These are phyloP conservation scores for Pseudochirops cupreus DNA, from an alignment of 2,797 vertebrate genomes.

Conservation along the genomic window DNA sequence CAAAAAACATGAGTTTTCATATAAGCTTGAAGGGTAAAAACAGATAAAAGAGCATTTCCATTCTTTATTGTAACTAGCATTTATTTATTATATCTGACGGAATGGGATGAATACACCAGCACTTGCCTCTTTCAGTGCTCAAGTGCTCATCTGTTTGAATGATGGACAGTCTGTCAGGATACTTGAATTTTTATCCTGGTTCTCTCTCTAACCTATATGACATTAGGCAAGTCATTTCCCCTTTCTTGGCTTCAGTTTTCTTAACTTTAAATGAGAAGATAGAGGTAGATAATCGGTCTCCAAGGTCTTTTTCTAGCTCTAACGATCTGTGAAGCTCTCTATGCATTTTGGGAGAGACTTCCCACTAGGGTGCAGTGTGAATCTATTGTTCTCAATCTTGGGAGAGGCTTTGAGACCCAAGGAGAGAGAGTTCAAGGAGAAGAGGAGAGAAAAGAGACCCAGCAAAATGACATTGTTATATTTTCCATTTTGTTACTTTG, in stretches of 20 bases:
- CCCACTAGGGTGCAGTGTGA: background rate
- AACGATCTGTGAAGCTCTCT: background rate
- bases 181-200: background rate
- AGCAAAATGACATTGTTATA: background rate
- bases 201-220: background rate
- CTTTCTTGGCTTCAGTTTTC: background rate
- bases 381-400: background rate
- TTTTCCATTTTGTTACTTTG: background rate
- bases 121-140: background rate
- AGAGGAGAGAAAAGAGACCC: background rate
- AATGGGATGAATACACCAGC: background rate
- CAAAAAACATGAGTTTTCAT: background rate
- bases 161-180: background rate
- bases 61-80: background rate
- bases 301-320: background rate
- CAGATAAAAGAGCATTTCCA: background rate
- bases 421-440: background rate
- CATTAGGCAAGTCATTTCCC: background rate
- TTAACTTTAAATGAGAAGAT: background rate
- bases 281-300: background rate
- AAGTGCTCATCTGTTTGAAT: background rate
- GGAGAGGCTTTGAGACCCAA: background rate
- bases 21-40: background rate
- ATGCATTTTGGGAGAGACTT: background rate
- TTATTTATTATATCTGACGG: background rate